Evolutionary conservation across 2,888 invertebrate genomes (phyloP), one percentile per base, ranked within the genome.

Genomic region (Drosophila percnosoma): DNA sequence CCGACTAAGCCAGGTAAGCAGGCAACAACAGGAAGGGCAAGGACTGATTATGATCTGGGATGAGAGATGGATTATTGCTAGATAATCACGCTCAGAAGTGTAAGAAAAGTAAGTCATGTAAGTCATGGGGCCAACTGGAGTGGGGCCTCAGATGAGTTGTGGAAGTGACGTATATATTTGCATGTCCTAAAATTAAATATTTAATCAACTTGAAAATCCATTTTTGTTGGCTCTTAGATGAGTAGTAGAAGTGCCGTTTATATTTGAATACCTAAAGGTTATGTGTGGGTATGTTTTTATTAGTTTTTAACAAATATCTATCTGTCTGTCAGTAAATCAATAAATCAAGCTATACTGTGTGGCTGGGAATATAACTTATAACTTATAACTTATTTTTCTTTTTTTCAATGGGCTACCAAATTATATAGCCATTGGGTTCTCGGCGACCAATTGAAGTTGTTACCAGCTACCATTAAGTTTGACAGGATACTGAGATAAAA

Each of bases 41-140:
- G 34, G 34, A 65, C 49, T 51, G 54, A 33, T 54, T 49, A 65
- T 65, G 65, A 72, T 65, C 59, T 2, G 54, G 42, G 71, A 21
- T 53, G 55, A 63, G 24, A 15, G 8, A 4, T 27, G 38, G 54
- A 36, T 38, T 55, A n/a, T 27, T 24, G 33, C 34, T 18, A 11
- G 49, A 29, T 48, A 27, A 48, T 10, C 48, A 8, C 18, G 18
- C 18, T 10, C n/a, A 21, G 6, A 31, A 31, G 13, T 10, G 13
- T 21, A 31, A 6, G 40, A 18, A 18, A 49, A n/a, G 13, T 33
- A 33, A 33, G 33, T 33, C 4, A 27, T n/a, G 18, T 49, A 29
- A 15, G 3, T 21, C 3, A 7, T 21, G 6, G 10, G 40, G n/a
- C 13, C 42, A 21, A 21, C 42, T 13, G 6, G 24, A 24, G 8